Conservation (phyloP, 1,140 invertebrate species). For the Micrasema longulum region DNA sequence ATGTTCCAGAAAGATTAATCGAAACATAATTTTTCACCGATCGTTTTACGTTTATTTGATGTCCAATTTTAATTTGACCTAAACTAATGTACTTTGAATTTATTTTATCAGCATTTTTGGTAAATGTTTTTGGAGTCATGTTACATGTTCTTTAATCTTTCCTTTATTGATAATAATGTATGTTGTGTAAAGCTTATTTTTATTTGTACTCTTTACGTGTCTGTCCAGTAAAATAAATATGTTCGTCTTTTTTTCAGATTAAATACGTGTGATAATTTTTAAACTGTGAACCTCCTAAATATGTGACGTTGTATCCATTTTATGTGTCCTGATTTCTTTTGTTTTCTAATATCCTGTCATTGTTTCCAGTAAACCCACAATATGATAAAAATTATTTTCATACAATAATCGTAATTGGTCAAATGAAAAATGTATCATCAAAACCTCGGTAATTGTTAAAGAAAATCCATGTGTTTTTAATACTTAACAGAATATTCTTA, state of each 20-base stretch:
- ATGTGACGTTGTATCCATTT: slow-evolving; percentile 12
- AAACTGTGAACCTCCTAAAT: slow-evolving; percentile 11
- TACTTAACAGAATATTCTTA: too few relatives aligned
- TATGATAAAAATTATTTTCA: neutral
- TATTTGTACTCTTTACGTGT: slow-evolving; percentile 14
- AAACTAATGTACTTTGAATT: neutral
- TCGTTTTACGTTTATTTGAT: slow-evolving; percentile 4
- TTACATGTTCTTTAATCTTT: neutral
- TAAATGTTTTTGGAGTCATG: slow-evolving; percentile 17
- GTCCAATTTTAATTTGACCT: slow-evolving; percentile 9
- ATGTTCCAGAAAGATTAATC: neutral
- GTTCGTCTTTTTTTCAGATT: slow-evolving; percentile 36
- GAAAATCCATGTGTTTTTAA: too few relatives aligned
- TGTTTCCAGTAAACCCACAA: too few relatives aligned
- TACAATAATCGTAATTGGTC: too few relatives aligned
- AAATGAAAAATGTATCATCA: too few relatives aligned
- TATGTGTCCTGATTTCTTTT: slow-evolving; percentile 1
- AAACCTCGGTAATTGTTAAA: too few relatives aligned
- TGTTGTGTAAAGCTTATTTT: slow-evolving; percentile 29
- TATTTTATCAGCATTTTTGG: slow-evolving; percentile 9
- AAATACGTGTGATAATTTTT: slow-evolving; percentile 9
- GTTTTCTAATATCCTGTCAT: neutral
- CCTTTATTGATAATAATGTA: slow-evolving; percentile 2
- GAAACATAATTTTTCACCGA: slow-evolving; percentile 6
- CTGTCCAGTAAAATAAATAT: slow-evolving; percentile 28